Conservation (phyloP, 2,888 invertebrate species). For the Rhingia campestris region DNA sequence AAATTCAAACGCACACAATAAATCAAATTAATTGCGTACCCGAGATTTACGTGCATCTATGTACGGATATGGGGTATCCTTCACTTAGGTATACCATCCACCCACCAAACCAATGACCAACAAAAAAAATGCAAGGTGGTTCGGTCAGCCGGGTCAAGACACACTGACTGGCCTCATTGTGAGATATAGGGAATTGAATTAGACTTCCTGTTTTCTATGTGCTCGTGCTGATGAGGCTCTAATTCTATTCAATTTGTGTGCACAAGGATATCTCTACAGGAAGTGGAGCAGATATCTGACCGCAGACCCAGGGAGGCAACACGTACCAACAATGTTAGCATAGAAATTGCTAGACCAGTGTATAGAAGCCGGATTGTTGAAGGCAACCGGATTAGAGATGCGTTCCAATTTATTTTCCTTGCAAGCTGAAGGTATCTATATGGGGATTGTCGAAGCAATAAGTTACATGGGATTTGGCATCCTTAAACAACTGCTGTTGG, state of each 20-base stretch:
- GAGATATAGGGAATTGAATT: slow-evolving; percentile 62
- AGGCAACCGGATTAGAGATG: slow-evolving; percentile 67
- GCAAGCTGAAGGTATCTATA: slow-evolving; percentile 38
- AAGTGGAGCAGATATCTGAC: slow-evolving; percentile 36
- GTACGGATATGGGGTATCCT: neutral
- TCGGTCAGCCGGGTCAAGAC: slow-evolving; percentile 39
- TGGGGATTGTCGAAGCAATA: slow-evolving; percentile 45
- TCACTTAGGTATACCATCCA: neutral
- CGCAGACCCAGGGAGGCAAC: slow-evolving; percentile 11
- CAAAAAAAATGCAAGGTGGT: slow-evolving; percentile 12
- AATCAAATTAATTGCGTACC: slow-evolving; percentile 73
- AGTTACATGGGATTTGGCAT: slow-evolving; percentile 56
- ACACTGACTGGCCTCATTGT: slow-evolving; percentile 44
- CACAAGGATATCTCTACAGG: slow-evolving; percentile 55
- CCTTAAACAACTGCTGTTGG: slow-evolving; percentile 52
- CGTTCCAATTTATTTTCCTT: slow-evolving; percentile 62
- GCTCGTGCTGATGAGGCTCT: slow-evolving; percentile 56
- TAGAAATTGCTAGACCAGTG: neutral
- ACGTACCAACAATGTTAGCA: slow-evolving; percentile 17
- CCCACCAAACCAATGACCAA: slow-evolving; percentile 7
- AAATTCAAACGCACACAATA: slow-evolving; percentile 68
- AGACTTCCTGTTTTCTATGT: slow-evolving; percentile 52
- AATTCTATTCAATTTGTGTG: slow-evolving; percentile 66
- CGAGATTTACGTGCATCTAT: slow-evolving; percentile 46
- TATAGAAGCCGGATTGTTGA: slow-evolving; percentile 7